These are phyloP conservation scores for Rhodinocichla rosea DNA, from an alignment of 2,113 vertebrate genomes.

Conservation along the genomic window DNA sequence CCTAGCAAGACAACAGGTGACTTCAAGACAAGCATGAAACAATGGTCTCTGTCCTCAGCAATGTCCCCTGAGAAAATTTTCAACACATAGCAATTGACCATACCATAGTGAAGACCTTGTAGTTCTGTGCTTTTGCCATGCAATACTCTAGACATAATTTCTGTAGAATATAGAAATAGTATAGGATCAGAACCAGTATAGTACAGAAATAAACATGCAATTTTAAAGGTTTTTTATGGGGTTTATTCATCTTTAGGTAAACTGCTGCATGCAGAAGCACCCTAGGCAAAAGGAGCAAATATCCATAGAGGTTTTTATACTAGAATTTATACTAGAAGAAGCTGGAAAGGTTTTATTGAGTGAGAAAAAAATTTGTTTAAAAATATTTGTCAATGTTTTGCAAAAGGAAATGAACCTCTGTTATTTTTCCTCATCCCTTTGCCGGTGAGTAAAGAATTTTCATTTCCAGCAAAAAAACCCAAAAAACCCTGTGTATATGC, in stretches of 20 bases:
- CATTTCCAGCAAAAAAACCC: rapidly evolving
- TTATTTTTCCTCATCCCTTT: background rate
- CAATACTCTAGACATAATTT: background rate
- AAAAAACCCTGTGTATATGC: background rate
- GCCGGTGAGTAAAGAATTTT: background rate
- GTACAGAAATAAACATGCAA: background rate
- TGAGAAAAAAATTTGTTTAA: background rate
- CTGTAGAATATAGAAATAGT: background rate
- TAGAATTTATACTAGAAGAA: background rate
- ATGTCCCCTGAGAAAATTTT: background rate
- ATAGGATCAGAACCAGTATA: background rate
- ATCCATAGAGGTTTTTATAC: background rate
- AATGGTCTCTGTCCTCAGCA: background rate
- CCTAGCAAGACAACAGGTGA: background rate
- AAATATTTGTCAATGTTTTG: background rate
- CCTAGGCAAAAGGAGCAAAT: background rate
- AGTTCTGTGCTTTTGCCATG: background rate
- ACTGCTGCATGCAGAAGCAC: background rate
- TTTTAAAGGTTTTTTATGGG: background rate
- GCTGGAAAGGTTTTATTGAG: background rate
- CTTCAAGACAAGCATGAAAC: background rate
- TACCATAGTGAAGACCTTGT: background rate
- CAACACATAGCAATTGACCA: background rate
- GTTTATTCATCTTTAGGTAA: background rate
- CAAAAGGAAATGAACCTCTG: background rate